Conservation (phyloP, 2,888 invertebrate species). For the Thysanoteuthis rhombus region DNA sequence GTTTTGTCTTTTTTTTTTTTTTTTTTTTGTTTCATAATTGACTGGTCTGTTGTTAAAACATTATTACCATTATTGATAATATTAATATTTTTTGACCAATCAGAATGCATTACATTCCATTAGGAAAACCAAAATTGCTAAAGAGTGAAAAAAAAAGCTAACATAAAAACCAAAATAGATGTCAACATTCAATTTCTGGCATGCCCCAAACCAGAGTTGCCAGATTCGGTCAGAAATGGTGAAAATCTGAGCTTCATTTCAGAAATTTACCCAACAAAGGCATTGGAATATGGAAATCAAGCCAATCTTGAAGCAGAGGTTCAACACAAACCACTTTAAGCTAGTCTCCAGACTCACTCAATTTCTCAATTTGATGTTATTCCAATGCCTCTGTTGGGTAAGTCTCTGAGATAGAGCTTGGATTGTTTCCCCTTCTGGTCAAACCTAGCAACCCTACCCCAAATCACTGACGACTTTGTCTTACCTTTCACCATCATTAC, state of each 20-base stretch:
- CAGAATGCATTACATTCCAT: background rate
- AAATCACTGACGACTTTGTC: background rate
- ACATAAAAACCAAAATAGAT: background rate
- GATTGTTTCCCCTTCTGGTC: too few relatives aligned
- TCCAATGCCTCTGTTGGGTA: too few relatives aligned
- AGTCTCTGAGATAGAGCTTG: too few relatives aligned
- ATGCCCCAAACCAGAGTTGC: background rate
- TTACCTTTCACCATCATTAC: background rate
- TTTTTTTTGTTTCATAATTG: background rate
- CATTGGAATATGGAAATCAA: too few relatives aligned
- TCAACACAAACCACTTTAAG: too few relatives aligned
- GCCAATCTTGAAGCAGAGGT: too few relatives aligned
- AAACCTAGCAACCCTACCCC: too few relatives aligned
- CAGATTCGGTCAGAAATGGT: too few relatives aligned
- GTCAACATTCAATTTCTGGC: background rate
- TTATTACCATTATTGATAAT: background rate
- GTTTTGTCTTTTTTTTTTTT: background rate
- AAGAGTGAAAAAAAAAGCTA: background rate
- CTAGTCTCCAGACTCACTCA: too few relatives aligned
- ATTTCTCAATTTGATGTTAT: too few relatives aligned
- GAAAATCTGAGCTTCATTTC: too few relatives aligned
- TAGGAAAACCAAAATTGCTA: background rate
- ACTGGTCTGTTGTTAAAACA: background rate
- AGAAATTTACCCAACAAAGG: too few relatives aligned
- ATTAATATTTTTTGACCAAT: background rate